Conservation (phyloP, 2,888 invertebrate species). For the Ceratothoa steindachneri region DNA sequence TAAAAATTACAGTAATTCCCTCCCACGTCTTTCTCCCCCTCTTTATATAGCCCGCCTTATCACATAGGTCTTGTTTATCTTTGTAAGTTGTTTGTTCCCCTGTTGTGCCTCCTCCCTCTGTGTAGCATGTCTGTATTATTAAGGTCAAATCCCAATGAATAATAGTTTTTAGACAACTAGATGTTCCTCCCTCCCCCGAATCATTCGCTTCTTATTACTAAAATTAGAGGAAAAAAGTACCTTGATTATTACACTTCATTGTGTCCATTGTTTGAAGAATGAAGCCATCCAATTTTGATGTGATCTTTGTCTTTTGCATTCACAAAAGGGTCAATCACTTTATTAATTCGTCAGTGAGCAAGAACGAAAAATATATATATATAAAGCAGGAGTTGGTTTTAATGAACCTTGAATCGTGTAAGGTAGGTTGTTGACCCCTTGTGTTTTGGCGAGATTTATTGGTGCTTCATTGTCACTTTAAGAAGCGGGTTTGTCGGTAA, state of each 20-base stretch:
- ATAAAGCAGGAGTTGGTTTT: too few species aligned
- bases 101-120: background rate
- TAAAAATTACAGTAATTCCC: too few species aligned
- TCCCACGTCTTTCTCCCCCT: too few species aligned
- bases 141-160: background rate
- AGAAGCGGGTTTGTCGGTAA: too few species aligned
- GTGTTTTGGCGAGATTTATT: too few species aligned
- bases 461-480: too few species aligned
- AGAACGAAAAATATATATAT: background rate
- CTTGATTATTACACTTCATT: background rate
- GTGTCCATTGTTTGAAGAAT: constrained; percentile 22
- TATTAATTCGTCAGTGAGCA: background rate
- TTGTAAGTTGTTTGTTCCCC: background rate
- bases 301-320: constrained; percentile 28
- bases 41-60: too few species aligned
- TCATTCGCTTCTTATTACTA: too few species aligned
- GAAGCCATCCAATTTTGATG: constrained; percentile 30
- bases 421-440: too few species aligned
- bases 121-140: background rate
- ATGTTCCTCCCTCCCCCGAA: background rate
- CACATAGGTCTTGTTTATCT: too few species aligned
- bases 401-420: too few species aligned
- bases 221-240: background rate
- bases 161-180: background rate
- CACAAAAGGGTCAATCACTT: constrained; percentile 19